Base-by-base conservation (phyloP, 2,113 vertebrate genomes). In the Calyptommatus sinebrachiatus region DNA sequence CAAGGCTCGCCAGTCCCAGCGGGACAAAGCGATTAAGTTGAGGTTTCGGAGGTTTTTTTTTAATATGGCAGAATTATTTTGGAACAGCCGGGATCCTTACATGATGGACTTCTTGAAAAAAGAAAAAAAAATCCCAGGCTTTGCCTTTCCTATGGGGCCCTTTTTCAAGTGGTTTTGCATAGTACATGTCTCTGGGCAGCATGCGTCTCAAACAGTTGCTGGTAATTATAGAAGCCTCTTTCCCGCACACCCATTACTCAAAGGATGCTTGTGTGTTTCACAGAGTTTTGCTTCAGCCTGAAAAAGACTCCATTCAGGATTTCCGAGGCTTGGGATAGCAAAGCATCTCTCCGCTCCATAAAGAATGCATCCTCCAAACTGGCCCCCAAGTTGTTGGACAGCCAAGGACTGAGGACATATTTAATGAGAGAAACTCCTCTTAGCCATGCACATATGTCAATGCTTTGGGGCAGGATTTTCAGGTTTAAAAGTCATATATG, bases 141-240 rank as follows among this genome's bases (percentile, higher is more conserved):
- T 94, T 53, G 91, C 90, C 89, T 91, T 91, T 93, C 95, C 95
- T 94, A 92, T 89, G 86, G 76, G 85, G 86, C 76, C 85, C 86
- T 87, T 89, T 96, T 95, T 96, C 94, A 96, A 96, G 95, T 96
- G 95, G 95, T 96, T 94, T 94, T 91, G 89, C 87, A 77, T 88
- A 90, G 94, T 92, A 95, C 95, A 94, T 89, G 83, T 94, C 84
- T 92, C 91, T 95, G 94, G 93, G 94, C 94, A 94, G 94, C 89
- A 84, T 92, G 88, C 91, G 94, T 93, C 94, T 95, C 94, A 93
- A 95, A 95, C 94, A 95, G 95, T 95, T 95, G 93, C 93, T 95
- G 94, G 95, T 96, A 96, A 96, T 96, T 96, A 96, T 95, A 96
- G 95, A 95, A 94, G 94, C 88, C 91, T 95, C 91, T 94, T 95